phyloP scores from a whole-genome alignment of 2,888 invertebrate genomes.

The Xanthia togata region DNA sequence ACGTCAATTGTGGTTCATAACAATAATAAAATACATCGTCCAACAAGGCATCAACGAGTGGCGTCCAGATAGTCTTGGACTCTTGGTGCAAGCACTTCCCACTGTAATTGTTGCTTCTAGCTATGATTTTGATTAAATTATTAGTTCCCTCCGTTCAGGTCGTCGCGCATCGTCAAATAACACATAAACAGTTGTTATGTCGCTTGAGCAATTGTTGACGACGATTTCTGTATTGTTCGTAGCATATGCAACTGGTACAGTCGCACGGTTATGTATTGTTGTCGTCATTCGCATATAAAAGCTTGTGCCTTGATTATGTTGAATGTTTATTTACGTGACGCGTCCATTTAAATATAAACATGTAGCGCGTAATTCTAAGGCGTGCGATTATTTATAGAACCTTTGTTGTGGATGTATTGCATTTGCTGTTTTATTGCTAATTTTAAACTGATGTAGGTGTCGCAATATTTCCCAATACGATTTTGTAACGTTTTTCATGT shows the following conservation, averaged over 20 bases:
- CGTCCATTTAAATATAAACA: constrained; percentile 59
- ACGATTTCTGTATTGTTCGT: constrained; percentile 65
- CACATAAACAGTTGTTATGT: constrained; percentile 69
- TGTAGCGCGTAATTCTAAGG: constrained; percentile 35
- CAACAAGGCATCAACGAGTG: constrained; percentile 43
- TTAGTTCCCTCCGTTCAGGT: constrained; percentile 67
- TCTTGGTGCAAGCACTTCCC: constrained; percentile 66
- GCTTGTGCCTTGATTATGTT: constrained; percentile 49
- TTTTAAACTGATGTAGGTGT: constrained; percentile 8
- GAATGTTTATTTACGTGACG: constrained; percentile 48
- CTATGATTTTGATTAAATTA: constrained; percentile 80
- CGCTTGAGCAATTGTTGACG: constrained; percentile 61
- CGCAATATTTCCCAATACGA: constrained; percentile 3
- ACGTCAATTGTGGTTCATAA: constrained; percentile 67
- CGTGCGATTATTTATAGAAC: constrained; percentile 50
- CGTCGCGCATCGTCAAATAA: constrained; percentile 58
- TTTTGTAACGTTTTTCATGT: constrained; percentile 3
- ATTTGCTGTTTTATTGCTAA: constrained; percentile 22
- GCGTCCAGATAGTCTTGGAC: constrained; percentile 65
- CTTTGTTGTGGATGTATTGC: constrained; percentile 34
- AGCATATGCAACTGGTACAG: constrained; percentile 52
- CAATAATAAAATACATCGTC: constrained; percentile 66
- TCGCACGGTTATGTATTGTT: constrained; percentile 60
- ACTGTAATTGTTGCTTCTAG: constrained; percentile 68
- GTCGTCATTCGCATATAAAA: constrained; percentile 50